phyloP scores from a whole-genome alignment of 2,797 vertebrate genomes.

The Brachyrhaphis roseni region DNA sequence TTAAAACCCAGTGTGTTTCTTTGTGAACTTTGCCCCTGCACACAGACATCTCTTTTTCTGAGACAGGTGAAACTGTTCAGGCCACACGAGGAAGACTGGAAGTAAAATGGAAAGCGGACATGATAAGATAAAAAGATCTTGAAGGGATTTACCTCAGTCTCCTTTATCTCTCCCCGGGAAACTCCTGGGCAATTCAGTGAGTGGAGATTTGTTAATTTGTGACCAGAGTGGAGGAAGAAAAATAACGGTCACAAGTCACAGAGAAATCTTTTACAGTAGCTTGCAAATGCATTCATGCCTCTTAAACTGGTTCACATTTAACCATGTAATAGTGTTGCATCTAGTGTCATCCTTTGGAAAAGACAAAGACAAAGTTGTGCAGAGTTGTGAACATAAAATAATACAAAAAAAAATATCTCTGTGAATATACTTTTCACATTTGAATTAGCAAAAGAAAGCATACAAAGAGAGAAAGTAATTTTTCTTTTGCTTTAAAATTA shows the following conservation, averaged over 20 bases:
- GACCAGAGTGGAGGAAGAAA: constrained; percentile 38
- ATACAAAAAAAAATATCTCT: no score
- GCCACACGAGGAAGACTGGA: not conserved
- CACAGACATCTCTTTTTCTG: constrained; percentile 12
- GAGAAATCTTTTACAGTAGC: constrained; percentile 16
- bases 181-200: constrained; percentile 32
- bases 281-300: not conserved
- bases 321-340: not conserved
- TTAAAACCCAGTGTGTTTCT: constrained; percentile 28
- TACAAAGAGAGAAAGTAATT: no score
- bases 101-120: not conserved
- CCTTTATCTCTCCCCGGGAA: constrained; percentile 31
- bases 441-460: no score
- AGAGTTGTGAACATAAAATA: not conserved
- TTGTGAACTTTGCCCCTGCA: constrained; percentile 59
- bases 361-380: not conserved
- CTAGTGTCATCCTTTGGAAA: not conserved
- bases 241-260: constrained; percentile 14
- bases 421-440: no score
- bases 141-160: constrained; percentile 9
- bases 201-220: constrained; percentile 38
- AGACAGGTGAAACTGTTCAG: constrained; percentile 38
- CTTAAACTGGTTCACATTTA: not conserved
- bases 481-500: not conserved
- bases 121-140: not conserved